A percentile compares a stretch with the other conserved stretches of the same genome.
Evolutionary conservation across 2,797 vertebrate species (phyloP).

Genomic region (Pipistrellus pygmaeus): DNA sequence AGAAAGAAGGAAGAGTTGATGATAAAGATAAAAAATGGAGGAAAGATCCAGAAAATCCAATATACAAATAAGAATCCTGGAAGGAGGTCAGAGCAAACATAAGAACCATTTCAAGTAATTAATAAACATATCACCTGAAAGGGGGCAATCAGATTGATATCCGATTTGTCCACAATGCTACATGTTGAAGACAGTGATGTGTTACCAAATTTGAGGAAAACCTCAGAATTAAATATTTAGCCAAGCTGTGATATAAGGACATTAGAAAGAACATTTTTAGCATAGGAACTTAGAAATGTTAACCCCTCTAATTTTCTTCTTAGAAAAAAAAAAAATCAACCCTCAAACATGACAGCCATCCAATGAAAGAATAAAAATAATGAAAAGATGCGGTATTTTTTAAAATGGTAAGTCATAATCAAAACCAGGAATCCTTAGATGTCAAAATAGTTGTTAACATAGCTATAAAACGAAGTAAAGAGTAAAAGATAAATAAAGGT

Average conservation of each 20-base stretch:
- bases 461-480: slow-evolving; percentile 9
- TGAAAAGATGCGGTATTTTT: background rate
- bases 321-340: background rate
- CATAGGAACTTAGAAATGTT: slow-evolving; percentile 5
- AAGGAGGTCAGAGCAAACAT: background rate
- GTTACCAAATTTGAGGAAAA: background rate
- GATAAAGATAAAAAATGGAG: slow-evolving; percentile 4
- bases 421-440: background rate
- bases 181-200: background rate
- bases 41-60: background rate
- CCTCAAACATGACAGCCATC: background rate
- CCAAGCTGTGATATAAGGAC: background rate
- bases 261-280: slow-evolving; percentile 12
- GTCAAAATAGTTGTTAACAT: slow-evolving; percentile 18
- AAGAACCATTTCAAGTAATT: background rate
- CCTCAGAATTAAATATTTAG: slow-evolving; percentile 12
- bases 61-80: slow-evolving; percentile 1
- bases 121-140: background rate
- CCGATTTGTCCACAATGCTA: background rate
- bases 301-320: background rate
- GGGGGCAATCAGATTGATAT: background rate
- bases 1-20: background rate
- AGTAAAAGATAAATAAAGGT: background rate
- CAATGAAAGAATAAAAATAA: slow-evolving; percentile 47
- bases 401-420: background rate